Conservation (phyloP, 2,113 vertebrate genomes). For the Phaethon lepturus region DNA sequence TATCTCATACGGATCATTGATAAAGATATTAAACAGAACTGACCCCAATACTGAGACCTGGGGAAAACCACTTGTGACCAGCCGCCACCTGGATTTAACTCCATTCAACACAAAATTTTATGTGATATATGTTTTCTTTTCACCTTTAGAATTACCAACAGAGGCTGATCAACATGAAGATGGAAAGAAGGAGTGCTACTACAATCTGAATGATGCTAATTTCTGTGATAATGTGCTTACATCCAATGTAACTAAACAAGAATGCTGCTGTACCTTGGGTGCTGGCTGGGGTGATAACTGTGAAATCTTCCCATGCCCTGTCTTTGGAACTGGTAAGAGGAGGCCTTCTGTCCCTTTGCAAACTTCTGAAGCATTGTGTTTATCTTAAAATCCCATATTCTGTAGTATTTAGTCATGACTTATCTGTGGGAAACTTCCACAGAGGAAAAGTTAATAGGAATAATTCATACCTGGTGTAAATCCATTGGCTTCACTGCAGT, state of each 20-base stretch:
- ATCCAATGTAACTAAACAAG: constrained; percentile 90
- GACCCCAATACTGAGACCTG: no score
- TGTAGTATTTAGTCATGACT: neutral
- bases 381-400: neutral
- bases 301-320: constrained; percentile 94
- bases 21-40: no score
- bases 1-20: no score
- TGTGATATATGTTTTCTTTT: neutral
- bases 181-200: constrained; percentile 96
- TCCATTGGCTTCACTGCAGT: neutral
- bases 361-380: neutral
- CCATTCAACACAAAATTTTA: no score
- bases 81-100: no score
- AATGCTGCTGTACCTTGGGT: constrained; percentile 96
- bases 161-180: constrained; percentile 69
- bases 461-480: neutral
- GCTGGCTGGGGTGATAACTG: constrained; percentile 99
- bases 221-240: constrained; percentile 95
- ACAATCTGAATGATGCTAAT: constrained; percentile 91
- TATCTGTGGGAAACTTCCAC: neutral
- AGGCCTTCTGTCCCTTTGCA: neutral
- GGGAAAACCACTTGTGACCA: no score
- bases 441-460: neutral
- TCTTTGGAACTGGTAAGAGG: constrained; percentile 88
- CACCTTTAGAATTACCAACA: constrained; percentile 31